Evolutionary conservation across 2,888 invertebrate genomes (phyloP), one percentile per base, ranked within the genome.

Genomic region (Cerastis leucographa): DNA sequence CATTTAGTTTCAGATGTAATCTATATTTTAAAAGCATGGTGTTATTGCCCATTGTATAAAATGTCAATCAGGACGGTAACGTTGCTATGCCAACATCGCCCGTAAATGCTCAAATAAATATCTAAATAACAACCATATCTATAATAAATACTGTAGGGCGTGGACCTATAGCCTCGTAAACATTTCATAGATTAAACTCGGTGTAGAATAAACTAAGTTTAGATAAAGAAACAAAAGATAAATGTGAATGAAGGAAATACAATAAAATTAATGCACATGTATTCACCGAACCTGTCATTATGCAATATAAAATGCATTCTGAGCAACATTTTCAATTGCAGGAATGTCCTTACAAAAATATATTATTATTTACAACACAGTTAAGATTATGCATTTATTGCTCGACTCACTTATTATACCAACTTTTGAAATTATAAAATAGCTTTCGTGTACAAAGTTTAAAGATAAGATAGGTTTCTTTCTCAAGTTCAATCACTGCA

Each of bases 321-420:
- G 51, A 78, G 62, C 69, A 73, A 77, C 61, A 70, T 40, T 64
- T 67, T n/a, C 64, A 64, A 70, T 59, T 62, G 69, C 46, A 81
- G 86, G 88, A 89, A 86, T 88, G 86, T 87, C 76, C 54, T 72
- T 84, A 82, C 46, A 84, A 88, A 76, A 82, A 86, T 79, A 87
- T 79, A 86, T n/a, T n/a, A n/a, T n/a, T n/a, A n/a, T 85, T 80
- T 81, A 88, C 82, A 87, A 78, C 62, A 78, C 44, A 44, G 49
- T 19, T 65, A 77, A 44, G 79, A 83, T 84, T 84, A 85, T 83
- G 81, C 62, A 65, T 86, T n/a, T 74, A 79, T 75, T 76, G 78
- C 71, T 82, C 62, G 70, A 29, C 19, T 35, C 46, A 64, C 59
- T 62, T 54, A 68, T 17, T 66, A 42, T 14, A 76, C 35, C 51